These are phyloP conservation scores for Manacus vitellinus DNA, from an alignment of 2,113 vertebrate genomes.

Conservation along the genomic window DNA sequence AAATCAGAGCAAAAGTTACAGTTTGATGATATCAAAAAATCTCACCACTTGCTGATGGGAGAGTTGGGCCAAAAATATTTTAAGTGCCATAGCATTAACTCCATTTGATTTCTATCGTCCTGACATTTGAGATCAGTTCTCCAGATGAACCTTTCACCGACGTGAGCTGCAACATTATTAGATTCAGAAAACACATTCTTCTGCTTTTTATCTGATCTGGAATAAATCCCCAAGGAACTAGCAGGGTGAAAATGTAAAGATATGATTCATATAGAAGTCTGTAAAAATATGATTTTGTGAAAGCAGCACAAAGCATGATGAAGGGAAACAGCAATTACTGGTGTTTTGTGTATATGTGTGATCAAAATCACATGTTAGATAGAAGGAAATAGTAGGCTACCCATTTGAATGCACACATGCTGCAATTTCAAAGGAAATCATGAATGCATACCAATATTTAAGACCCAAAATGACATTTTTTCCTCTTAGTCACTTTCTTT, in stretches of 20 bases:
- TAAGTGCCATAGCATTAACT: background rate
- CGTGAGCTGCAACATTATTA: background rate
- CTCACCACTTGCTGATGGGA: background rate
- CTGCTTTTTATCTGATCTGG: slow-evolving; percentile 20
- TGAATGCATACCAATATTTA: background rate
- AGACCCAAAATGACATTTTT: background rate
- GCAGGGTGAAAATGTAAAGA: background rate
- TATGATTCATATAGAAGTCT: background rate
- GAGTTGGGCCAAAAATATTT: background rate
- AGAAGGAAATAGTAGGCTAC: background rate
- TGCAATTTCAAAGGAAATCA: background rate
- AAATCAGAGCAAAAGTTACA: background rate
- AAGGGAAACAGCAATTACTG: background rate
- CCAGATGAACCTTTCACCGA: background rate
- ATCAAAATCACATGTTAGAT: background rate
- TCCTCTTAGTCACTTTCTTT: background rate
- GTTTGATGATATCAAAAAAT: background rate
- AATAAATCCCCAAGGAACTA: background rate
- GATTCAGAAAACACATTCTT: background rate
- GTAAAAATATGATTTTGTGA: background rate
- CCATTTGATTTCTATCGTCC: background rate
- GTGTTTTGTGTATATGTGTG: background rate
- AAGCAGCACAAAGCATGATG: background rate
- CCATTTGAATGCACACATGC: background rate
- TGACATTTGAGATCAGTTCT: slow-evolving; percentile 5